Base-by-base conservation (phyloP, 1,140 invertebrate species). In the Dryas iulia region DNA sequence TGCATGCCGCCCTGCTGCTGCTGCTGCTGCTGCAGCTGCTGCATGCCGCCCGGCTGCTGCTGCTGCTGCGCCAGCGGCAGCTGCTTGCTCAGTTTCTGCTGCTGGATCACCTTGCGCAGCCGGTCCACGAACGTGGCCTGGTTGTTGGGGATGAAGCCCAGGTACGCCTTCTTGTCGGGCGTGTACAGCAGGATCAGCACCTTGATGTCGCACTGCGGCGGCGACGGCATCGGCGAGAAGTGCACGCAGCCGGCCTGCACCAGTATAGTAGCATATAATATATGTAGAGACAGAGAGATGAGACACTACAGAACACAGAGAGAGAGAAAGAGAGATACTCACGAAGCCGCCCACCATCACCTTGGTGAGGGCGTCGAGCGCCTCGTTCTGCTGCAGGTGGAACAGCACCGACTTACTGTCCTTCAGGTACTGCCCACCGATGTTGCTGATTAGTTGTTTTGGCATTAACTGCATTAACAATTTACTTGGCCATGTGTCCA, bases 121-220 rank as follows among this genome's bases (percentile, higher is more conserved):
- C 92, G 73, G 53, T 92, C 92, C 0, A 92, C 92, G 72, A 92
- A 92, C 0, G 93, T 92, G 0, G 94, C 94, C 90, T 99, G 98
- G 89, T 99, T 98, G 82, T 98, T 98, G 1, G 98, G 98, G 81
- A 99, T 98, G 78, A 99, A 98, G 3, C 98, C 98, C n/a, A 99
- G 93, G 84, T 97, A 99, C 0, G 96, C 95, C 79, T 96, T 95
- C 81, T 98, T 98, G 73, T 98, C 98, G 0, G 95, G 94, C 1
- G 97, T 98, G 84, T 98, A 99, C 0, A 99, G 87, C 3, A 99
- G 91, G 63, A 99, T 96, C 18, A 99, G 92, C 1, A 99, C 97
- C 89, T 98, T 97, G 56, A 98, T 97, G 66, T 98, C 97, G 83
- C 97, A 98, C 24, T 95, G 84, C 0, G 95, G 84, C 11, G 94